Base-by-base conservation (phyloP, 2,113 vertebrate genomes). In the Entomyzon cyanotis region DNA sequence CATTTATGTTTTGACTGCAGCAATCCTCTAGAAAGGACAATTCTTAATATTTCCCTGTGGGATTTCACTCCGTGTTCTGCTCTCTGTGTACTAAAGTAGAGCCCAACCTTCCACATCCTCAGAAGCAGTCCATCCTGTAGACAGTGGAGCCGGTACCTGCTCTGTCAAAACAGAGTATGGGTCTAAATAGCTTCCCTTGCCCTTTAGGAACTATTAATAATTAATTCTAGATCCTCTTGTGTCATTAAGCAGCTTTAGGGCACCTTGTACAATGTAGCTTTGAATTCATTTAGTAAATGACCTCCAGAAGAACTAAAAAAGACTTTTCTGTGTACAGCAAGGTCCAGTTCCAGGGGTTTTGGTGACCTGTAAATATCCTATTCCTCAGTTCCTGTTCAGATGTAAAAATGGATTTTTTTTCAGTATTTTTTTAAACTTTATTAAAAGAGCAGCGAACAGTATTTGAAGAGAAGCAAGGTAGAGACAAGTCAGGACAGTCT, bases 391-490 rank as follows among this genome's bases (percentile, higher is more conserved):
- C 23, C 25, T 50, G 21, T 63, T 79, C 79, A 76, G 79, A 68
- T 85, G 82, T 88, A 88, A 78, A 70, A 78, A 90, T 64, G 62
- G 28, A 30, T 33, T 55, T 74, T 89, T 92, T 90, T 93, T 64
- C 81, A 77, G 25, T 84, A 95, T 91, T 95, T 96, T 94, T 96
- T 95, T 77, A 85, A 95, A 39, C 37, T 89, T 91, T 77, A 77
- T n/a, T 92, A 95, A 90, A 94, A 87, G 77, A 73, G 69, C 74
- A 89, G 1, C n/a, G 78, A 78, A 35, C 71, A 80, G 47, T 83
- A 46, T 96, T 96, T 88, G 46, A 71, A 78, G 53, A 64, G 27
- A 52, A 85, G 62, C 35, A 47, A 67, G 62, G 46, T 19, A 53
- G 79, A 67, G 60, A 74, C 30, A 12, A 81, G 50, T 83, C 79